Evolutionary conservation across 2,113 vertebrate species (phyloP), one percentile per base, ranked within the genome.

Genomic region (Plestiodon gilberti): DNA sequence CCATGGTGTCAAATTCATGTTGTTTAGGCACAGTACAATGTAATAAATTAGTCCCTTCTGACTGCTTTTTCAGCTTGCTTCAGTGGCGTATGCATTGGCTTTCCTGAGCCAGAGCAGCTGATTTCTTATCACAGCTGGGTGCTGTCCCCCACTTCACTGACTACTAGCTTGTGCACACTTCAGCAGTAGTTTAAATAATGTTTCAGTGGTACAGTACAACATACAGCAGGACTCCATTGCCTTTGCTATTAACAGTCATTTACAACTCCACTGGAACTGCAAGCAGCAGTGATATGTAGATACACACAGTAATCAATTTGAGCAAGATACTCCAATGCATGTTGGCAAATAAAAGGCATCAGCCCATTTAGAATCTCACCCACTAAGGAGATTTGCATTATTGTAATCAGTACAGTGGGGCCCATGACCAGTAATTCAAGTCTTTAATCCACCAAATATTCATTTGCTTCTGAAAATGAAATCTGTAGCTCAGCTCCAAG

Each of bases 341-440:
- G 55, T 88, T 89, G 74, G 15, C 4, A 43, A 59, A 30, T 11
- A 73, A 43, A 78, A 83, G 43, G 85, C 75, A 86, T n/a, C 61
- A 38, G 33, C 25, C 55, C 14, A 38, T 55, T 74, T 75, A 57
- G 28, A 80, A 25, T 43, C 35, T 78, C 38, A n/a, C 62, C 48
- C 35, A 35, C 88, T 77, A 86, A 74, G 73, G 73, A 87, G 90
- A 90, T 87, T 81, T 83, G 90, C 1, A 1, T 65, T 43, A 88
- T 75, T 90, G 92, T 87, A 84, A 89, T 92, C 85, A 89, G 87
- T 88, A 88, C 87, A 88, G 18, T 57, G 35, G 38, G 4, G 43
- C 2, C 40, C 33, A 38, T 14, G 43, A 30, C 57, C 55, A 62
- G 20, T 9, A 80, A 73, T 69, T 78, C 76, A 85, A 38, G 20